These are phyloP conservation scores for Platerodrilus igneus DNA, from an alignment of 2,888 invertebrate genomes.

Conservation along the genomic window DNA sequence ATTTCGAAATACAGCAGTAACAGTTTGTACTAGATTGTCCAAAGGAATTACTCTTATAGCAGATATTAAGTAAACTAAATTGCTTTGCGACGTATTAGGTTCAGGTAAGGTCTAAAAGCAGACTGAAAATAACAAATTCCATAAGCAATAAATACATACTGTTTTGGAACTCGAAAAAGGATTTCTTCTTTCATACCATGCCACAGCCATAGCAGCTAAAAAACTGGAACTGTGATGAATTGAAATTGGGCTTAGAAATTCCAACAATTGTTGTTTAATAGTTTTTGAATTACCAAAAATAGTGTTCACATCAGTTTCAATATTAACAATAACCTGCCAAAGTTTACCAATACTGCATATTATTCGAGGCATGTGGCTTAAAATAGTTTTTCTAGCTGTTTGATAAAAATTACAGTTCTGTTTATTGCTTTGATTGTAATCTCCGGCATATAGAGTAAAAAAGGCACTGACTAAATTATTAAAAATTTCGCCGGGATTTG, in stretches of 20 bases:
- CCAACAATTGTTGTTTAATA: conserved; percentile 73
- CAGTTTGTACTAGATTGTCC: conserved; percentile 76
- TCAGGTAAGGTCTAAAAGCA: conserved; percentile 55
- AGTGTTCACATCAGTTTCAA: conserved; percentile 50
- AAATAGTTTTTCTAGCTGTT: conserved; percentile 66
- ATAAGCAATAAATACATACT: conserved; percentile 32
- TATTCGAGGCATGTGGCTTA: conserved; percentile 75
- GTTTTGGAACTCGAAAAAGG: conserved; percentile 49
- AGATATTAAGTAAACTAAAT: conserved; percentile 72
- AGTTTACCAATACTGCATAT: conserved; percentile 73
- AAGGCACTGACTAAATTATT: conserved; percentile 79
- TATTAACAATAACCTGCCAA: conserved; percentile 65
- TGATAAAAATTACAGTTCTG: conserved; percentile 46
- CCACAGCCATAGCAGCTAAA: conserved; percentile 76
- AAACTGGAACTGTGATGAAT: conserved; percentile 77
- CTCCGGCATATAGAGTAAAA: conserved; percentile 56
- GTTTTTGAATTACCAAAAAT: conserved; percentile 60
- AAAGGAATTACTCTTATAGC: conserved; percentile 80
- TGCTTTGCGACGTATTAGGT: conserved; percentile 64
- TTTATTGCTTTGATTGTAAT: conserved; percentile 39
- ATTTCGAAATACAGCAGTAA: conserved; percentile 75
- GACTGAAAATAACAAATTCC: conserved; percentile 5
- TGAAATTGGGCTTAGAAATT: conserved; percentile 79
- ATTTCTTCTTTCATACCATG: conserved; percentile 73
- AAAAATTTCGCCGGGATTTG: conserved; percentile 68